These are phyloP conservation scores for Deroptyus accipitrinus DNA, from an alignment of 2,113 vertebrate genomes.

Conservation along the genomic window DNA sequence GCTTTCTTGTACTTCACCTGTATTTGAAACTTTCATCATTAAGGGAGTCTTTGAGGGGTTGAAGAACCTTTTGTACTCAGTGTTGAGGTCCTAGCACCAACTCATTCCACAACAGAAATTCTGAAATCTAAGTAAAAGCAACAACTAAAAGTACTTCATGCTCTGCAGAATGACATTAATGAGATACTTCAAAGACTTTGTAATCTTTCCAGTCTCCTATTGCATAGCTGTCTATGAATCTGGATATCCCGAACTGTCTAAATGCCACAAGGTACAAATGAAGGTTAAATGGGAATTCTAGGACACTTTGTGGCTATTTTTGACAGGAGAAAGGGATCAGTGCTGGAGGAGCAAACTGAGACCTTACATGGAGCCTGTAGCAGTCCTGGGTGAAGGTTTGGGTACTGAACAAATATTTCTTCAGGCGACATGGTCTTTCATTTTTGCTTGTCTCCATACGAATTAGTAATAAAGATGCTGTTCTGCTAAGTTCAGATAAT, in stretches of 20 bases:
- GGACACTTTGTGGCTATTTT: background rate
- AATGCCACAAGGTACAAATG: background rate
- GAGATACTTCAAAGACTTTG: background rate
- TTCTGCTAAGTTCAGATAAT: background rate
- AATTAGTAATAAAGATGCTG: background rate
- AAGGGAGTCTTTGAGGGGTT: background rate
- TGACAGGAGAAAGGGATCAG: background rate
- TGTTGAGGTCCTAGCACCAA: background rate
- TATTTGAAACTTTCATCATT: background rate
- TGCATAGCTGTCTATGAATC: background rate
- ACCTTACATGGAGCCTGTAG: background rate
- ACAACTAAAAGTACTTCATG: background rate
- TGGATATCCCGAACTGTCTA: background rate
- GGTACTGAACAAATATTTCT: background rate
- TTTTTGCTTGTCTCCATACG: background rate
- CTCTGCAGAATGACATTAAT: background rate
- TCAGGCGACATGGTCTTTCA: background rate
- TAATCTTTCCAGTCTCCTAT: background rate
- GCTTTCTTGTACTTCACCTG: background rate
- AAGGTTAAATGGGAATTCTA: background rate
- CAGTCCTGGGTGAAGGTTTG: background rate
- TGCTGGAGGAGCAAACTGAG: background rate
- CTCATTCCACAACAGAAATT: background rate
- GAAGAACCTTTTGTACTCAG: background rate
- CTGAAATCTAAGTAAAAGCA: background rate